Percentiles rank a stretch among this genome's conserved stretches.
phyloP scores from a whole-genome alignment of 2,113 vertebrate genomes.

The Corapipo altera region DNA sequence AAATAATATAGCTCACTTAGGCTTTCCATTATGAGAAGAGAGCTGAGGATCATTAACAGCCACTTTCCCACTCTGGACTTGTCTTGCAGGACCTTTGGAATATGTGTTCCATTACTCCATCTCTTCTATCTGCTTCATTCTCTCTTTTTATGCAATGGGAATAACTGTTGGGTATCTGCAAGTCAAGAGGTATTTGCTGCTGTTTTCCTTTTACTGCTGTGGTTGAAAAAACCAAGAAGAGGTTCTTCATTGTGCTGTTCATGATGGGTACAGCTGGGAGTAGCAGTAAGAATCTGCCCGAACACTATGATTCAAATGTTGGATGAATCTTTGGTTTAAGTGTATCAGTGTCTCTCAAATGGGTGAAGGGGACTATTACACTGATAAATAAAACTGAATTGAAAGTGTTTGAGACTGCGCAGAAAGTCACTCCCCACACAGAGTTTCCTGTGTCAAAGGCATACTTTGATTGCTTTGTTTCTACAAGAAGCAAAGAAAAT shows the following conservation, averaged over 20 bases:
- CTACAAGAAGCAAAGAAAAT: not conserved
- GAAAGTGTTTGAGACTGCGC: not conserved
- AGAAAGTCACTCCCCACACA: not conserved
- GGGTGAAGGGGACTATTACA: not conserved
- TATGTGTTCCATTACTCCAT: not conserved
- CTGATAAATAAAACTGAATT: not conserved
- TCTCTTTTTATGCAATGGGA: not conserved
- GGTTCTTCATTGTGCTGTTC: not conserved
- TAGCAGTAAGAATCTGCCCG: not conserved
- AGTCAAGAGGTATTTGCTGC: not conserved
- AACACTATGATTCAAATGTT: not conserved
- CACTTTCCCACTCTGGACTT: not conserved
- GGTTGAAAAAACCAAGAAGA: not conserved
- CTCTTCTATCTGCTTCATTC: not conserved
- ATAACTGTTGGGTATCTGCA: not conserved
- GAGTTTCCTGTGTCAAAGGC: not conserved
- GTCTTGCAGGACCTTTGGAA: not conserved
- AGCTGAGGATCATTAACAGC: not conserved
- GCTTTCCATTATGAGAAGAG: not conserved
- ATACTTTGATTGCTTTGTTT: not conserved
- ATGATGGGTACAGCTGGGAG: not conserved
- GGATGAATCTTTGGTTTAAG: not conserved
- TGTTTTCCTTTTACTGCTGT: not conserved
- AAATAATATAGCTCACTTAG: not conserved
- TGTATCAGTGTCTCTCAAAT: not conserved